These are phyloP conservation scores for Dasyornis broadbenti DNA, from an alignment of 2,113 vertebrate species.

Conservation along the genomic window DNA sequence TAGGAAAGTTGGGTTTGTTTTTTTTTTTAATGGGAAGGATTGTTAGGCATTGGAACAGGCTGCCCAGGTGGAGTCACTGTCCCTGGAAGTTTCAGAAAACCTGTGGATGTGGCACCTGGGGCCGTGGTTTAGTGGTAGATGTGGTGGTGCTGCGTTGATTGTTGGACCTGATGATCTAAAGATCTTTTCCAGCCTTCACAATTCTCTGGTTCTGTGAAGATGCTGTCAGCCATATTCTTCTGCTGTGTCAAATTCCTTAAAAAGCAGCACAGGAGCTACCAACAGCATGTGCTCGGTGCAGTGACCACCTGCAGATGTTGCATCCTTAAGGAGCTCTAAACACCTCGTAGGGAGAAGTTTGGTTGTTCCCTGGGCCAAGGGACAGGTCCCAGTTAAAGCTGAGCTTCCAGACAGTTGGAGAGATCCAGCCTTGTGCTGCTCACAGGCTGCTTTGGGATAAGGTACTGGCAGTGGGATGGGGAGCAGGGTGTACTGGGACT, in stretches of 20 bases:
- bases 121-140: not conserved
- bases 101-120: not conserved
- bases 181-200: not conserved
- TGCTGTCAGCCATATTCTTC: not conserved
- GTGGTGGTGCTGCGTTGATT: not conserved
- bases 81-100: not conserved
- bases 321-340: not conserved
- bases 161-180: not conserved
- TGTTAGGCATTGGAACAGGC: not conserved
- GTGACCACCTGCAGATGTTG: not conserved
- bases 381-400: not conserved
- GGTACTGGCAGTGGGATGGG: not conserved
- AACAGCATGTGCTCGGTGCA: not conserved
- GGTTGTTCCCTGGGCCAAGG: not conserved
- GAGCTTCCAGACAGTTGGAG: not conserved
- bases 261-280: not conserved
- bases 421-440: not conserved
- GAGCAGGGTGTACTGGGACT: not conserved
- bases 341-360: not conserved
- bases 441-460: not conserved
- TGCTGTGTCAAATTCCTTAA: not conserved
- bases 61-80: not conserved
- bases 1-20: too few relatives aligned
- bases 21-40: not conserved
- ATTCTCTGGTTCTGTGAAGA: not conserved